Base-by-base conservation (phyloP, 2,113 vertebrate genomes). In the Salvelinus fontinalis region DNA sequence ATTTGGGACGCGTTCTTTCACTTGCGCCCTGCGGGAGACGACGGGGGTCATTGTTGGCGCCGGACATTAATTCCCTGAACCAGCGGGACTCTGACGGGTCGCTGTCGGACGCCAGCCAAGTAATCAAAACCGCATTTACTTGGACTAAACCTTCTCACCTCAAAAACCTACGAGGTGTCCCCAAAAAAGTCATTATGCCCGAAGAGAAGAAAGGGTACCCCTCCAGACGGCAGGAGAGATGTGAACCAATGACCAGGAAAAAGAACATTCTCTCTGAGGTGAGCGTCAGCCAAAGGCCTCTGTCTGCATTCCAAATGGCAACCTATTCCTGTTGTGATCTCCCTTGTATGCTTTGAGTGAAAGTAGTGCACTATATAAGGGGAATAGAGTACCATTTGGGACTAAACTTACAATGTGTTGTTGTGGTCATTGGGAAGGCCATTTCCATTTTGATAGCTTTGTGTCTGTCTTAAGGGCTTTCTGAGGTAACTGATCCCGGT, bases 71-170 rank as follows among this genome's bases (percentile, higher is more conserved):
- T 86, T 86, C 85, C 76, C 68, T 67, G 54, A 62, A 77, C 57
- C 81, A 84, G 82, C 69, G 22, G 79, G 86, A 74, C 27, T 60
- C 70, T 67, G 67, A 59, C 73, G 71, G 83, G 77, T 84, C 77
- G 67, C 86, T 64, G 76, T 79, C 75, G 75, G 79, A 84, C 72
- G 67, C 77, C 69, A 64, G 51, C 67, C 77, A 78, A 86, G 79
- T 86, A 88, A 90, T 90, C 82, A 90, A 87, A 90, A 86, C 31
- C 49, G 68, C 81, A 86, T 88, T 86, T 86, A 84, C 86, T 88
- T 88, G 73, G 77, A 77, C 82, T 86, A 82, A 85, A 85, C 77
- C 88, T 81, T 80, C 70, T 76, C 48, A 71, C 83, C 79, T 73
- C 65, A 73, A 72, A 24, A 73, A 75, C 72, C 76, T 49, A 69